phyloP scores from a whole-genome alignment of 2,797 vertebrate genomes.

The Pipistrellus nathusii region DNA sequence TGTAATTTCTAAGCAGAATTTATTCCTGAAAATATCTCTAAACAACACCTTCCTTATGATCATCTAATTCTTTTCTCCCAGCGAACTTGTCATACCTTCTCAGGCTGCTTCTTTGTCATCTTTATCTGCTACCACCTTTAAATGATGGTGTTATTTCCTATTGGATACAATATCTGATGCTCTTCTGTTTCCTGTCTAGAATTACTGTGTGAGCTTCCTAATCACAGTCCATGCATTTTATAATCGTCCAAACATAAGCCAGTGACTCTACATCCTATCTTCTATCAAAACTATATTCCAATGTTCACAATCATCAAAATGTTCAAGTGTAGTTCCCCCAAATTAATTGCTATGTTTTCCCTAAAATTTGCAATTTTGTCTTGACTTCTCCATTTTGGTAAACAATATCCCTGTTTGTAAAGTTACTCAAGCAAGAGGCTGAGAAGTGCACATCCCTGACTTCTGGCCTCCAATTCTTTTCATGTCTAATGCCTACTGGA shows the following conservation, averaged over 20 bases:
- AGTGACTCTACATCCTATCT: not conserved
- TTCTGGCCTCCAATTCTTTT: not conserved
- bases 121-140: not conserved
- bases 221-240: not conserved
- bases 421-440: not conserved
- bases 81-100: not conserved
- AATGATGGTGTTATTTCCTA: not conserved
- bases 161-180: not conserved
- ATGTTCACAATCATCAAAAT: not conserved
- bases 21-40: constrained; percentile 19
- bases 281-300: not conserved
- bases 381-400: not conserved
- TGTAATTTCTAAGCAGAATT: not conserved
- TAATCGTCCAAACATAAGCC: not conserved
- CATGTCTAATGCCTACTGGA: not conserved
- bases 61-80: not conserved
- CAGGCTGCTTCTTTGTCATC: not conserved
- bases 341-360: not conserved
- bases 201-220: not conserved
- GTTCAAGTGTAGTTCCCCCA: not conserved
- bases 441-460: no score
- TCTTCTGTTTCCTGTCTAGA: not conserved
- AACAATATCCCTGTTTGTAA: not conserved
- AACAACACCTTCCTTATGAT: not conserved
- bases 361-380: not conserved